These are phyloP conservation scores for Dioctria rufipes DNA, from an alignment of 2,888 invertebrate genomes.

Conservation along the genomic window DNA sequence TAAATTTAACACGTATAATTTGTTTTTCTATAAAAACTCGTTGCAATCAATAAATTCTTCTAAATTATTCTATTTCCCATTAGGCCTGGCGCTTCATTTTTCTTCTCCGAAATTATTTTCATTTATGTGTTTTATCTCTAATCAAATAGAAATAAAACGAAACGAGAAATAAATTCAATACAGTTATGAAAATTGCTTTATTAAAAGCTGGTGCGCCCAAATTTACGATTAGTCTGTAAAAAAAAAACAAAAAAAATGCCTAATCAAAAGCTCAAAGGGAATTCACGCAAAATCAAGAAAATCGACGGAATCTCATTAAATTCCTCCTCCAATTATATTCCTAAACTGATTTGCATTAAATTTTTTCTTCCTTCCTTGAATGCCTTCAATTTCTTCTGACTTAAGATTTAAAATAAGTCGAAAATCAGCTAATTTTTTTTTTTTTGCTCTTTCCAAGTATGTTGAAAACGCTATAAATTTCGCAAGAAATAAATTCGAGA, in stretches of 20 bases:
- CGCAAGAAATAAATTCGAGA: constrained; percentile 27
- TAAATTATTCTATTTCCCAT: no score
- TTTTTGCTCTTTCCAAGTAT: background rate
- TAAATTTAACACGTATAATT: no score
- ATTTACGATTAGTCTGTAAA: background rate
- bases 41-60: no score
- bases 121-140: no score
- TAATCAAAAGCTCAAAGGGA: constrained; percentile 26
- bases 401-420: constrained; percentile 34
- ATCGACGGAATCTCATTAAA: constrained; percentile 10
- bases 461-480: constrained; percentile 30
- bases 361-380: background rate
- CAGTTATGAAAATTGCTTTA: no score
- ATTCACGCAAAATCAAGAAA: constrained; percentile 12
- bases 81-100: no score
- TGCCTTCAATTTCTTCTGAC: constrained; percentile 26
- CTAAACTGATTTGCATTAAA: constrained; percentile 21
- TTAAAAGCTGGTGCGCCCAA: background rate
- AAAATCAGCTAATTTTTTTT: constrained; percentile 30
- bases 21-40: no score
- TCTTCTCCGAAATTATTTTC: no score
- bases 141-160: no score
- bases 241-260: no score
- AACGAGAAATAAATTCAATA: no score
- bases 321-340: constrained; percentile 7